A percentile compares a stretch with the other conserved stretches of the same genome.
Evolutionary conservation across 2,797 vertebrate genomes (phyloP).

Genomic region (Trematomus bernacchii): DNA sequence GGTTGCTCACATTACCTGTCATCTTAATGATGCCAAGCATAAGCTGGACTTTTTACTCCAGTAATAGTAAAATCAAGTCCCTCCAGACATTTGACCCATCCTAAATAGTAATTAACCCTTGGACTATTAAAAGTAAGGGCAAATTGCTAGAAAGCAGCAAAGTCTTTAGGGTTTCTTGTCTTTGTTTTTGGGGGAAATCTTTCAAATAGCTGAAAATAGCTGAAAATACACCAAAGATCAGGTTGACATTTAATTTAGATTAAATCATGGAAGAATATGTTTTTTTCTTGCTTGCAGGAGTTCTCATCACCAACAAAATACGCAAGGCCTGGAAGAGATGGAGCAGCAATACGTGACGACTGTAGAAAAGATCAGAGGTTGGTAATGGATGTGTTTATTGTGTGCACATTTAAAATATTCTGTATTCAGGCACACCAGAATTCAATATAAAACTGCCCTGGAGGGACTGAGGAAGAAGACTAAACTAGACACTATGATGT

Average conservation of each 20-base stretch:
- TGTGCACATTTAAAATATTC: neutral
- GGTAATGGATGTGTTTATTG: constrained; percentile 6
- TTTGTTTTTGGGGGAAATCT: neutral
- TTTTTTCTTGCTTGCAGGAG: constrained; percentile 37
- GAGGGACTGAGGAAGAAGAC: neutral
- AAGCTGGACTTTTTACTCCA: neutral
- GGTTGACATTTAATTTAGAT: neutral
- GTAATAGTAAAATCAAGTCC: neutral
- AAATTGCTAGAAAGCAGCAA: neutral
- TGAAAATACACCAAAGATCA: neutral
- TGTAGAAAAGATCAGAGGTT: constrained; percentile 94
- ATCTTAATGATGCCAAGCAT: too few species aligned
- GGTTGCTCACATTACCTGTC: too few species aligned
- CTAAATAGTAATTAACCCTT: neutral
- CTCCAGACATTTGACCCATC: neutral
- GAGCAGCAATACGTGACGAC: constrained; percentile 92
- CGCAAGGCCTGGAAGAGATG: constrained; percentile 91
- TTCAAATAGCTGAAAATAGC: too few species aligned
- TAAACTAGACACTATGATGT: neutral
- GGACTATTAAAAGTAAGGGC: neutral
- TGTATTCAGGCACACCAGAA: neutral
- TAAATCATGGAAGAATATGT: neutral
- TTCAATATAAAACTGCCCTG: neutral
- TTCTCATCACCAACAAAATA: constrained; percentile 67
- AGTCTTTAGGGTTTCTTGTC: neutral